Evolutionary conservation across 2,113 vertebrate species (phyloP), one percentile per base, ranked within the genome.

Genomic region (Cheirogaleus medius): DNA sequence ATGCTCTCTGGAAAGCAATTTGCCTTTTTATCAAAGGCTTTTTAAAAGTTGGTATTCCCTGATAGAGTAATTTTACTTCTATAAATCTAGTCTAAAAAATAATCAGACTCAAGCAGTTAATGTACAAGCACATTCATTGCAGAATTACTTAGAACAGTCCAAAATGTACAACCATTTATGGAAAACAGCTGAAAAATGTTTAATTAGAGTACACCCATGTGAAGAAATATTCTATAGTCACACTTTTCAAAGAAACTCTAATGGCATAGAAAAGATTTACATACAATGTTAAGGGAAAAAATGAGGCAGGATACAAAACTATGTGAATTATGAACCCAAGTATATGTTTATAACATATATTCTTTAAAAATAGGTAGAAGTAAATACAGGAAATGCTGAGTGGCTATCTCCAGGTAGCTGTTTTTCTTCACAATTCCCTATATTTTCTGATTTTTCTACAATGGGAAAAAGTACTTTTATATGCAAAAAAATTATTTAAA

Each of bases 361-460:
- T 93, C 34, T 92, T 77, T 68, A 49, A 86, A 96, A 95, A 85
- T 0, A 74, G 29, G 20, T 71, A 21, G 44, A 92, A 83, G 32
- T 80, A 89, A 87, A 91, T 80, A 85, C 0, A 83, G 85, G 95
- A 93, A 77, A 81, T 69, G 23, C 64, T 77, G 44, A 23, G 42
- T 69, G 64, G 49, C 13, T 93, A 85, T 92, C 63, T 87, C 56
- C 74, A 37, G 15, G 34, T 91, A 17, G 44, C 39, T 90, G 27
- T 15, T 86, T 94, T 94, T 91, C 44, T 56, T 92, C 42, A 66
- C 29, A 78, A 90, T 73, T 86, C n/a, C 23, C 37, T 49, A 6
- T 47, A 66, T 90, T 97, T 94, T 95, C 54, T 87, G 32, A 87
- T 77, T 95, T 95, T 97, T 87, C 64, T 94, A 94, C 52, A 92